phyloP scores from a whole-genome alignment of 2,888 invertebrate species.

The Cheilosia variabilis region DNA sequence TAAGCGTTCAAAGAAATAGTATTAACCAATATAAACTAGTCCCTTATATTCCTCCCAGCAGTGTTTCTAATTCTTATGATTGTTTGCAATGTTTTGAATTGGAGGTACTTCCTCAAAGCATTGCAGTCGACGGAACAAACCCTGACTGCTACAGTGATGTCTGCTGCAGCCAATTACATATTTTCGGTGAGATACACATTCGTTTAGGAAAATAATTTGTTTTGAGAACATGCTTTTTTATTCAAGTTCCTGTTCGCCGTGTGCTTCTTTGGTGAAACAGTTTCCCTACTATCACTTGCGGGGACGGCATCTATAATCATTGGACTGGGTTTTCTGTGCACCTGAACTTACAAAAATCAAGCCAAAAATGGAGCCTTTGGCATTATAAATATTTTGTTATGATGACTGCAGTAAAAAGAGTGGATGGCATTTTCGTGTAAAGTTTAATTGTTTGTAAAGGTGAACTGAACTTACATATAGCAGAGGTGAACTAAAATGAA shows the following conservation, averaged over 20 bases:
- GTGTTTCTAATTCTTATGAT: constrained; percentile 85
- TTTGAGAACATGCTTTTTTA: constrained; percentile 50
- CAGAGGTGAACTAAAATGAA: too few species aligned
- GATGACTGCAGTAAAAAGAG: not conserved
- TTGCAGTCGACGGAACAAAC: constrained; percentile 85
- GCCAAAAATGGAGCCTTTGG: not conserved
- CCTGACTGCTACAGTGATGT: constrained; percentile 85
- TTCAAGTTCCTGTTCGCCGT: constrained; percentile 89
- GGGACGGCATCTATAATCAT: constrained; percentile 89
- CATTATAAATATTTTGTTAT: too few species aligned
- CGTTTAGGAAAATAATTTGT: constrained; percentile 13
- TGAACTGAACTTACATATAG: too few species aligned
- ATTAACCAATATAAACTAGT: constrained; percentile 36
- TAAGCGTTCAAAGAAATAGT: not conserved
- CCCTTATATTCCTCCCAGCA: constrained; percentile 78
- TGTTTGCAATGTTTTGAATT: constrained; percentile 85
- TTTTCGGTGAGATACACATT: constrained; percentile 84
- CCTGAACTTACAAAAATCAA: constrained; percentile 9
- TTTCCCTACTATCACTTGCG: constrained; percentile 88
- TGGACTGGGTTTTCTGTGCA: constrained; percentile 88
- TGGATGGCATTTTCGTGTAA: not conserved
- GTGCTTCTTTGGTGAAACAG: constrained; percentile 88
- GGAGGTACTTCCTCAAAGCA: constrained; percentile 86
- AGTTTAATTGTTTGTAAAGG: too few species aligned
- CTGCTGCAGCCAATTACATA: constrained; percentile 86